These are phyloP conservation scores for Allophyes oxyacanthae DNA, from an alignment of 2,888 invertebrate genomes.

Conservation along the genomic window DNA sequence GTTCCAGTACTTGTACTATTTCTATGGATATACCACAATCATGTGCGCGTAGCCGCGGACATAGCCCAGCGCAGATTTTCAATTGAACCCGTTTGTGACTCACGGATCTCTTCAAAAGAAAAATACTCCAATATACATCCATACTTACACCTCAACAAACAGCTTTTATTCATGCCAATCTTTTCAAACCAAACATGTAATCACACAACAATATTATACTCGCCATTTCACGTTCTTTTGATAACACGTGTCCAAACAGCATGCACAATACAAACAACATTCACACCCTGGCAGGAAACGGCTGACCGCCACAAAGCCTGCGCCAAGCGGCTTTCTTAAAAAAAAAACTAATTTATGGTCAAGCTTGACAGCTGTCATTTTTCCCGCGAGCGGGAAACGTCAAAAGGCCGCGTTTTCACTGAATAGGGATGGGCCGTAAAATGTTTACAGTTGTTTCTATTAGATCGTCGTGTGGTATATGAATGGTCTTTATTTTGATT, in stretches of 20 bases:
- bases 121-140: too few species aligned
- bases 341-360: slow-evolving; percentile 64
- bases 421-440: slow-evolving; percentile 33
- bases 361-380: slow-evolving; percentile 77
- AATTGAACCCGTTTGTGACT: too few species aligned
- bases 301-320: slow-evolving; percentile 62
- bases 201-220: slow-evolving; percentile 51
- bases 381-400: slow-evolving; percentile 66
- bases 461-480: slow-evolving; percentile 15
- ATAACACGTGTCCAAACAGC: slow-evolving; percentile 52
- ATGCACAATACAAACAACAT: slow-evolving; percentile 55
- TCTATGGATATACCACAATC: too few species aligned
- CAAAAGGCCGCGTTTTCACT: slow-evolving; percentile 49
- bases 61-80: too few species aligned
- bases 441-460: slow-evolving; percentile 28
- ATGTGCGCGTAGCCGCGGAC: too few species aligned
- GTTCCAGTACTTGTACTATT: too few species aligned
- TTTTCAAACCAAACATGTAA: slow-evolving; percentile 56
- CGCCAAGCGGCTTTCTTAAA: slow-evolving; percentile 53
- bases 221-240: slow-evolving; percentile 50
- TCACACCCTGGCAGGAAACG: slow-evolving; percentile 65
- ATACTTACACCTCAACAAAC: slow-evolving; percentile 4
- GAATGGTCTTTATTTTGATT: slow-evolving; percentile 24
- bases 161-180: slow-evolving; percentile 14
- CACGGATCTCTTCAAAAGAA: too few species aligned